These are phyloP conservation scores for Blastobasis adustella DNA, from an alignment of 2,888 invertebrate species.

Conservation along the genomic window DNA sequence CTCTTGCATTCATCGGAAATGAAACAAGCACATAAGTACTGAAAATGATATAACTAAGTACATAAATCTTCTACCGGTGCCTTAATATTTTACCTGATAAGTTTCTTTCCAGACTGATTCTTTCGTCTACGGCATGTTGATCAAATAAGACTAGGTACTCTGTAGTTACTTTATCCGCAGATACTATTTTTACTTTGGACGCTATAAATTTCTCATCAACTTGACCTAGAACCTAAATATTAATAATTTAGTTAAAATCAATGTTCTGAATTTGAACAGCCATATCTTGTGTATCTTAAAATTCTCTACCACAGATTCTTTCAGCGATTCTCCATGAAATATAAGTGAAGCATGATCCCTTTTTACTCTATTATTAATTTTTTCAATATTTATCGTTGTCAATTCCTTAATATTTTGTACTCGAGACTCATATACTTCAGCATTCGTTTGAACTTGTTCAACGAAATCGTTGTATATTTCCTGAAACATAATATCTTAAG, in stretches of 20 bases:
- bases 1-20: too few relatives aligned
- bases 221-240: conserved; percentile 79
- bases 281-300: background rate
- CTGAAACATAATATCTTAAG: conserved; percentile 28
- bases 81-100: conserved; percentile 61
- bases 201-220: conserved; percentile 84
- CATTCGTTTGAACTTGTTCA: conserved; percentile 56
- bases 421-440: conserved; percentile 50
- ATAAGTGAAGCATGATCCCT: conserved; percentile 41
- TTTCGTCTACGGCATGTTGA: conserved; percentile 92
- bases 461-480: conserved; percentile 57
- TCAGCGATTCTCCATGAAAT: conserved; percentile 43
- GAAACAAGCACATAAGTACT: too few relatives aligned
- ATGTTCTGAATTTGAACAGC: background rate
- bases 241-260: background rate
- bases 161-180: conserved; percentile 33
- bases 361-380: conserved; percentile 34
- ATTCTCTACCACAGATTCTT: conserved; percentile 35
- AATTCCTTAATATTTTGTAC: conserved; percentile 36
- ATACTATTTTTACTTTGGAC: conserved; percentile 44
- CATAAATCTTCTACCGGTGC: too few relatives aligned
- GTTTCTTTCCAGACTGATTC: conserved; percentile 84
- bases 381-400: conserved; percentile 34
- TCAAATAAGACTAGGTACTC: conserved; percentile 81
- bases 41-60: too few relatives aligned